Evolutionary conservation across 1,140 invertebrate species (phyloP).

Genomic region (Trichogramma pretiosum): DNA sequence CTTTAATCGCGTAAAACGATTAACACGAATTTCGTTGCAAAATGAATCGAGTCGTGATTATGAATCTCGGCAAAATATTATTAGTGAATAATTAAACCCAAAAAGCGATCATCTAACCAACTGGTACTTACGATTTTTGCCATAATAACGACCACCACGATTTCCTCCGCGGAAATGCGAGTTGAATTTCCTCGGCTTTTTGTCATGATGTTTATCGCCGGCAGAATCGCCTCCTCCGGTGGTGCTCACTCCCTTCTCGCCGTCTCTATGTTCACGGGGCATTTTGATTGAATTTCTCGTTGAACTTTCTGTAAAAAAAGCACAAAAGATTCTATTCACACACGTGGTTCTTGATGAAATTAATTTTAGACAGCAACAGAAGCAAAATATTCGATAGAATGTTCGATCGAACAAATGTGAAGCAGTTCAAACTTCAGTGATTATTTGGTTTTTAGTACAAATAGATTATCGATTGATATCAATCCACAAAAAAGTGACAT

Average conservation of each 20-base stretch:
- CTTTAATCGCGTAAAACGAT: no score
- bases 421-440: no score
- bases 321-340: no score
- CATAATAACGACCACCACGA: slow-evolving; percentile 11
- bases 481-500: not conserved
- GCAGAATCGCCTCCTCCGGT: not conserved
- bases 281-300: no score
- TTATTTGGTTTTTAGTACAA: no score
- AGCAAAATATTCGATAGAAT: not conserved
- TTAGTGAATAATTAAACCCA: not conserved
- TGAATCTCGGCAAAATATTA: not conserved
- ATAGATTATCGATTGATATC: not conserved
- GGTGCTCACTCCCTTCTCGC: slow-evolving; percentile 1
- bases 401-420: not conserved
- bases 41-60: not conserved
- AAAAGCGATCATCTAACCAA: not conserved
- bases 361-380: not conserved
- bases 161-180: slow-evolving; percentile 8
- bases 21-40: not conserved
- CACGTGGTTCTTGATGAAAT: not conserved
- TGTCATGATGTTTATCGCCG: slow-evolving; percentile 7
- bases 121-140: slow-evolving; percentile 14
- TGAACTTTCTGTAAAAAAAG: no score
- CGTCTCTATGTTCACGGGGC: slow-evolving; percentile 7
- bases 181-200: slow-evolving; percentile 4